Conservation (phyloP, 2,113 vertebrate genomes). For the Hassar affinis region DNA sequence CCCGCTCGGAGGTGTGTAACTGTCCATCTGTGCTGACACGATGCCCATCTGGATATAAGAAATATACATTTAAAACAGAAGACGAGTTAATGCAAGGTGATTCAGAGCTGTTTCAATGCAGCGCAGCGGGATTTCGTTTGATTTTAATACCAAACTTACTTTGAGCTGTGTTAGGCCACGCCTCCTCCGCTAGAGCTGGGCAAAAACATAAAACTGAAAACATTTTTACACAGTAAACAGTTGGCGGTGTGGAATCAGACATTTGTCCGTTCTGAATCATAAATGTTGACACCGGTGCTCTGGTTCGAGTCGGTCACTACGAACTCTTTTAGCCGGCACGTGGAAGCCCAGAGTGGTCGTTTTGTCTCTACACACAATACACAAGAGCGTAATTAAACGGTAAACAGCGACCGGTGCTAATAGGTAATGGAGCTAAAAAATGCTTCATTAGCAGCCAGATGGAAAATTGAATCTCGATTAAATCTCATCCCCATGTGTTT, state of each 20-base stretch:
- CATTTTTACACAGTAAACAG: neutral
- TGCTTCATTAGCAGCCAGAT: slow-evolving; percentile 43
- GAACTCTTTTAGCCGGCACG: neutral
- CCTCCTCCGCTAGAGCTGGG: neutral
- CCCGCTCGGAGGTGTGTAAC: neutral
- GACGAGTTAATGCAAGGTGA: neutral
- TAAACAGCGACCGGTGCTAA: slow-evolving; percentile 36
- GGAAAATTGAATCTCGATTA: slow-evolving; percentile 45
- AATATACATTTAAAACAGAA: neutral
- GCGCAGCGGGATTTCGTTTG: neutral
- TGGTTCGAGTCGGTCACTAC: slow-evolving; percentile 7
- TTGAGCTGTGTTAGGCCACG: neutral
- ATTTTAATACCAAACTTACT: neutral
- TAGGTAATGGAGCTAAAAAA: slow-evolving; percentile 41
- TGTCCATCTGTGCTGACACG: neutral
- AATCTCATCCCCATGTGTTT: slow-evolving; percentile 33
- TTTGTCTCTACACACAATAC: slow-evolving; percentile 32
- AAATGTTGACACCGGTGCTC: neutral
- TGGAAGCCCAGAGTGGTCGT: neutral
- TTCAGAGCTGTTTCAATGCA: neutral
- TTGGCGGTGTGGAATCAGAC: neutral
- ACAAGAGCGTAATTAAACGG: slow-evolving; percentile 32
- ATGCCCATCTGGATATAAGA: neutral
- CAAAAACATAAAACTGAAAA: neutral
- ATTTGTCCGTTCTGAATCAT: neutral